These are phyloP conservation scores for Xenentodon cancila DNA, from an alignment of 2,797 vertebrate species.

Conservation along the genomic window DNA sequence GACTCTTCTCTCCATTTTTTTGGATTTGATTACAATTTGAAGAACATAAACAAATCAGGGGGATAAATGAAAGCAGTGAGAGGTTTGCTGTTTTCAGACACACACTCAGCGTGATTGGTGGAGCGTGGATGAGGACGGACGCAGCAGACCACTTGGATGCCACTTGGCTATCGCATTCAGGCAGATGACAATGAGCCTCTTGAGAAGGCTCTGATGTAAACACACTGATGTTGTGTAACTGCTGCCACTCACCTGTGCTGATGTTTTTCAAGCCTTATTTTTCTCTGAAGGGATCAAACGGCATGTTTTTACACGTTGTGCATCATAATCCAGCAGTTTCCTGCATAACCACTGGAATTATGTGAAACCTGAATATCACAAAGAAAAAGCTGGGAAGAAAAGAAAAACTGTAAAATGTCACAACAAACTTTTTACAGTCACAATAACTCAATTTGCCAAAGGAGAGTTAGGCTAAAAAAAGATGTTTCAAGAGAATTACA, in stretches of 20 bases:
- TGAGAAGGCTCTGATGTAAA: conserved; percentile 47
- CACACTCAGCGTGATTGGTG: conserved; percentile 61
- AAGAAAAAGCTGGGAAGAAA: too few relatives aligned
- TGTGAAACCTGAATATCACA: too few relatives aligned
- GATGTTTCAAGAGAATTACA: too few relatives aligned
- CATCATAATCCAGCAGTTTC: too few relatives aligned
- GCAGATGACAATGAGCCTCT: conserved; percentile 59
- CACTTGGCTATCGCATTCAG: conserved; percentile 55
- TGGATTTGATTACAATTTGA: conserved; percentile 44
- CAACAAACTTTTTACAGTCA: too few relatives aligned
- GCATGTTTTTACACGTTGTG: too few relatives aligned
- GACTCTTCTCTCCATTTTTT: conserved; percentile 16
- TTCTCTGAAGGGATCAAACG: neutral
- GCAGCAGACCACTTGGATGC: conserved; percentile 41
- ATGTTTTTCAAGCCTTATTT: conserved; percentile 1
- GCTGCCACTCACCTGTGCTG: neutral
- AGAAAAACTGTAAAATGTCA: too few relatives aligned
- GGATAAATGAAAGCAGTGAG: conserved; percentile 42
- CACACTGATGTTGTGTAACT: conserved; percentile 2
- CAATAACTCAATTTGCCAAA: too few relatives aligned
- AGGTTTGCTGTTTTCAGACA: conserved; percentile 37
- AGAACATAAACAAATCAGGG: conserved; percentile 63
- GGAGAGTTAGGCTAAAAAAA: too few relatives aligned
- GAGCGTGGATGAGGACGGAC: conserved; percentile 39
- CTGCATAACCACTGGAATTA: too few relatives aligned